Conservation (phyloP, 2,113 vertebrate species). For the Hemibagrus wyckioides region DNA sequence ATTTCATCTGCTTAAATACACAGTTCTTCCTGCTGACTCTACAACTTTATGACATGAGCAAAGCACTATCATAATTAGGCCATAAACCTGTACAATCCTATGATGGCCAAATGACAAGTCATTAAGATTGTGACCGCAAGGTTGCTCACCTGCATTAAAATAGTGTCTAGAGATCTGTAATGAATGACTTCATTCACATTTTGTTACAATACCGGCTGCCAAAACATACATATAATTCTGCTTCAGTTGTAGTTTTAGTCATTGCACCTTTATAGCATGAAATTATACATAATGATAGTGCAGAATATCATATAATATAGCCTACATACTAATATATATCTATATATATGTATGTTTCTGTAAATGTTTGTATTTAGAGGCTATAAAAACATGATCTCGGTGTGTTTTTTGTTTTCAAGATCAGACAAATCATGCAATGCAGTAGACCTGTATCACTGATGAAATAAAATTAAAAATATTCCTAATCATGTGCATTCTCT, state of each 20-base stretch:
- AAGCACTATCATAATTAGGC: slow-evolving; percentile 28
- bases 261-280: neutral
- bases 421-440: neutral
- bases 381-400: no score
- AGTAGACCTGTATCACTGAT: neutral
- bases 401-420: neutral
- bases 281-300: neutral
- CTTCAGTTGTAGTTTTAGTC: neutral
- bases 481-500: neutral
- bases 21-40: slow-evolving; percentile 21
- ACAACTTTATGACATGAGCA: slow-evolving; percentile 34
- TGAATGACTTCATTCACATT: neutral
- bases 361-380: neutral
- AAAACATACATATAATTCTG: neutral
- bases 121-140: slow-evolving; percentile 42
- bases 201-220: neutral
- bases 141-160: slow-evolving; percentile 43
- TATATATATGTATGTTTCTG: neutral
- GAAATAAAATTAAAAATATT: neutral
- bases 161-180: neutral
- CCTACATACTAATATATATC: neutral
- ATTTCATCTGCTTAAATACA: slow-evolving; percentile 65
- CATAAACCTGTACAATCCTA: slow-evolving; percentile 54
- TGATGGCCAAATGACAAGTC: slow-evolving; percentile 33
- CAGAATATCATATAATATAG: neutral